Percentiles rank a stretch among this genome's conserved stretches.
phyloP scores from a whole-genome alignment of 2,113 vertebrate genomes.

The Neolamprologus brichardi region DNA sequence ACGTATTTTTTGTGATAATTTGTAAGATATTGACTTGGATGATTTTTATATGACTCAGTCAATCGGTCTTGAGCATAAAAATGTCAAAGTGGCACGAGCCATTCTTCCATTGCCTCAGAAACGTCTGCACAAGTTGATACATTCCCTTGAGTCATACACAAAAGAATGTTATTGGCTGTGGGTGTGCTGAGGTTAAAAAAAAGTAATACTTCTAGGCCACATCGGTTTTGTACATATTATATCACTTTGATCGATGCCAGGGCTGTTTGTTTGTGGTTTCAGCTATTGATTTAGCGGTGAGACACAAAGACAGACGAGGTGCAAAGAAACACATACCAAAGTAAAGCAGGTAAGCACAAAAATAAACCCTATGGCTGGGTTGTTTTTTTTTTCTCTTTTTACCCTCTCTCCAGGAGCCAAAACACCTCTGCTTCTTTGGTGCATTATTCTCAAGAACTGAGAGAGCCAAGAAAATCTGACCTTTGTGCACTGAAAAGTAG shows the following conservation, averaged over 20 bases:
- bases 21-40: neutral
- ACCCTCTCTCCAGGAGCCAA: neutral
- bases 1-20: neutral
- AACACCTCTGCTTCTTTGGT: neutral
- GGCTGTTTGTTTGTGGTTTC: neutral
- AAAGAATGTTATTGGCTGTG: neutral
- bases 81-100: slow-evolving; percentile 15
- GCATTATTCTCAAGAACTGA: neutral
- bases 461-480: neutral
- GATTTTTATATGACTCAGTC: neutral
- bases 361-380: fast-evolving
- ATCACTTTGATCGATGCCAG: neutral
- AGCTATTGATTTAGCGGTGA: neutral
- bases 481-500: neutral
- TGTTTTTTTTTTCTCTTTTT: fast-evolving
- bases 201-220: neutral
- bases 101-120: neutral
- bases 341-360: neutral
- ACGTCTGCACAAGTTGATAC: neutral
- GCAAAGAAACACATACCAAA: neutral
- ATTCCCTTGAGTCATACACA: neutral
- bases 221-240: neutral
- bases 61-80: neutral
- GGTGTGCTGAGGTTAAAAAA: neutral
- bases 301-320: neutral